Base-by-base conservation (phyloP, 2,888 invertebrate species). In the Hesperia comma region DNA sequence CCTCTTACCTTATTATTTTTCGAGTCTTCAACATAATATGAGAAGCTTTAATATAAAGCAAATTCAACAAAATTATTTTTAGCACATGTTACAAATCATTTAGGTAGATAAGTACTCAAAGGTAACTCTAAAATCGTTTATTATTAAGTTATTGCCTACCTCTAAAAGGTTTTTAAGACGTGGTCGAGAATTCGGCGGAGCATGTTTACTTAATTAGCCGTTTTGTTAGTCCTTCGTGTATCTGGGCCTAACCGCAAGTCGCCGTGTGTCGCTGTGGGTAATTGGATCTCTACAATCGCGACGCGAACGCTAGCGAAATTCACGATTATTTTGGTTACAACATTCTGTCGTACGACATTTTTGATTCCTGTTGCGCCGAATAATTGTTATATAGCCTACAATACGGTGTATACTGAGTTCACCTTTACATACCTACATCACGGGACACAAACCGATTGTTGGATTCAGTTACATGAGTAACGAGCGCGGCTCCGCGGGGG, bases 171-270 rank as follows among this genome's bases (percentile, higher is more conserved):
- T 60, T 53, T 62, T 32, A 43, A 37, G 67, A 68, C 70, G 63
- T 43, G 70, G 69, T 70, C 71, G 68, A 69, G 62, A 74, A 72
- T 54, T 54, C 67, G 61, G 61, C 40, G 63, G 49, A 60, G 51
- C 46, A 63, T 70, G 54, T 68, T 69, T 61, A 63, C 68, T 69
- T 69, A 69, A 70, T 68, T 57, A 69, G 61, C 56, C 49, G 21
- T 68, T 69, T 68, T 32, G 64, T 69, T 60, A 53, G 46, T 15
- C 37, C 19, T 33, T 61, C 17, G 53, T 19, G 57, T 58, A 49
- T 43, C 66, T 69, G 64, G 69, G 66, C 68, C 49, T 55, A 61
- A 67, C 43, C 46, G 46, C n/a, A n/a, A n/a, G n/a, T n/a, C n/a
- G n/a, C n/a, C n/a, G n/a, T 49, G 43, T 49, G 62, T 63, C 61